Evolutionary conservation across 2,113 vertebrate genomes (phyloP).

Genomic region (Chamaea fasciata): DNA sequence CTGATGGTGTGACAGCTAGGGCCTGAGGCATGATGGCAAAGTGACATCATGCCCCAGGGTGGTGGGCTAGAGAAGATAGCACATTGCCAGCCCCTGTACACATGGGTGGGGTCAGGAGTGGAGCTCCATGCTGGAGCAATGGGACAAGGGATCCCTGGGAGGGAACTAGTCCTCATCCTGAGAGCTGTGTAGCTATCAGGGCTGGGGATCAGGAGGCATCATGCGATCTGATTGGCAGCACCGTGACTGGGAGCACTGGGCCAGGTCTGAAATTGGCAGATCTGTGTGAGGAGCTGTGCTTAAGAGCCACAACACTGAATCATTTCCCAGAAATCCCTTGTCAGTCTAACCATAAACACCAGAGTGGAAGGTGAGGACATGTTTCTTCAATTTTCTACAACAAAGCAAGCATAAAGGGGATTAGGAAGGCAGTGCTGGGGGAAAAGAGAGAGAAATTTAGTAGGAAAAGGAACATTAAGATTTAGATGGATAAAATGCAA

Average conservation of each 20-base stretch:
- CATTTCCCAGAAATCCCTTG: constrained; percentile 40
- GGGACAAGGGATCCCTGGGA: not conserved
- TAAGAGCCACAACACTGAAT: constrained; percentile 40
- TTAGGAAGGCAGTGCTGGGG: constrained; percentile 23
- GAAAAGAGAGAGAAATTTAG: constrained; percentile 16
- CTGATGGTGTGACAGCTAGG: not conserved
- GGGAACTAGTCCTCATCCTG: rapidly evolving
- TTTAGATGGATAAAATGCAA: constrained; percentile 43
- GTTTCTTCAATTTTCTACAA: constrained; percentile 39
- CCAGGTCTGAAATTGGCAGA: not conserved
- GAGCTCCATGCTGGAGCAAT: not conserved
- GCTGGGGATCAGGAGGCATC: not conserved
- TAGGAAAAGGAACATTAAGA: constrained; percentile 11
- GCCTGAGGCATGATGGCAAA: not conserved
- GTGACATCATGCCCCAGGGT: rapidly evolving
- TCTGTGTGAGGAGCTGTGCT: not conserved
- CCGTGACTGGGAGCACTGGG: rapidly evolving
- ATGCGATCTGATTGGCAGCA: not conserved
- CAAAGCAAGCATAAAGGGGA: constrained; percentile 30
- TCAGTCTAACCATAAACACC: constrained; percentile 31
- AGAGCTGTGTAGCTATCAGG: not conserved
- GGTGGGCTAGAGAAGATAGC: not conserved
- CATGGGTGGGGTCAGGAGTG: rapidly evolving
- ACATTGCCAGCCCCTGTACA: not conserved
- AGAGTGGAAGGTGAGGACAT: not conserved